phyloP scores from a whole-genome alignment of 2,113 vertebrate species.

The Corythornis madagascariensis region DNA sequence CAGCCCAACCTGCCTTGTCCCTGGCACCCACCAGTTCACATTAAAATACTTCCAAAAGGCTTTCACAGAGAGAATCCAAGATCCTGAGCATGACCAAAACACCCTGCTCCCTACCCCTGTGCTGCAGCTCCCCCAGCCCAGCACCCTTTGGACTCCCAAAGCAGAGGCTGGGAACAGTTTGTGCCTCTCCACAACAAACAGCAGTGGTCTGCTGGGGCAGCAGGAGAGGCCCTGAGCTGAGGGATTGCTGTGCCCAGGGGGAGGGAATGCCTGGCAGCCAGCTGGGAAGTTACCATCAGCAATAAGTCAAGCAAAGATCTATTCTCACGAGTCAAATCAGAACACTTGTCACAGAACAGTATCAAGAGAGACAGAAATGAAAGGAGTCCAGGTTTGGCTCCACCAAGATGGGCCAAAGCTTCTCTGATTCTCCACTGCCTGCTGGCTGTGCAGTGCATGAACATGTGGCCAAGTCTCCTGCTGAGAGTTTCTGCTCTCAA shows the following conservation, averaged over 20 bases:
- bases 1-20: background rate
- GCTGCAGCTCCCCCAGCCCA: background rate
- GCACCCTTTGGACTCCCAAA: background rate
- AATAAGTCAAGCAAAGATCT: background rate
- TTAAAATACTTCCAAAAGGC: background rate
- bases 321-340: background rate
- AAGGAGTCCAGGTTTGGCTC: background rate
- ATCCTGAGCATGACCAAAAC: background rate
- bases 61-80: background rate
- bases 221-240: background rate
- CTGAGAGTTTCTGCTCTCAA: background rate
- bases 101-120: background rate
- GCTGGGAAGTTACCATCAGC: background rate
- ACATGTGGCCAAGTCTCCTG: background rate
- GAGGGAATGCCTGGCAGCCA: background rate
- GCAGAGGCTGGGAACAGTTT: background rate
- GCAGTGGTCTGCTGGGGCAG: background rate
- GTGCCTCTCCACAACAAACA: background rate
- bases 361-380: background rate
- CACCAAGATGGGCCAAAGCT: background rate
- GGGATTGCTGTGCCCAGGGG: background rate
- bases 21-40: background rate
- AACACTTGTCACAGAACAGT: background rate
- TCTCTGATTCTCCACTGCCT: background rate
- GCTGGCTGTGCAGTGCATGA: background rate